Evolutionary conservation across 2,113 vertebrate species (phyloP).

Genomic region (Cepphus grylle): DNA sequence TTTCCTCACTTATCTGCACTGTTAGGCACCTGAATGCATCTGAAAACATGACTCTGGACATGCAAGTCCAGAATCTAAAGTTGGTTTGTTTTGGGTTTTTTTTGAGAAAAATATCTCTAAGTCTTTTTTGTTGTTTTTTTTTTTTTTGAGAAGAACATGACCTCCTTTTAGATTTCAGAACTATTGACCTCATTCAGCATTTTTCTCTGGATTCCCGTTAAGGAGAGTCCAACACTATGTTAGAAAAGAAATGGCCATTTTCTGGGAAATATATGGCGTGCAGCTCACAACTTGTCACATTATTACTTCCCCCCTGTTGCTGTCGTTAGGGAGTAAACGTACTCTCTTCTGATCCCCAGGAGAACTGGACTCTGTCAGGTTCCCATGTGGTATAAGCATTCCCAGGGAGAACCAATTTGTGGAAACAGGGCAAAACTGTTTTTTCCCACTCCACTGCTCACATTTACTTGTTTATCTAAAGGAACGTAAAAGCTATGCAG

Average conservation of each 20-base stretch:
- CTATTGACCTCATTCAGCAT: background rate
- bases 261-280: background rate
- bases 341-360: background rate
- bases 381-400: background rate
- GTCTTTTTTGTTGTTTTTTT: background rate
- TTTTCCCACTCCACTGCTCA: background rate
- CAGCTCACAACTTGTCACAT: accelerated
- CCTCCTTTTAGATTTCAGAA: background rate
- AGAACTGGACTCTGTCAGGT: background rate
- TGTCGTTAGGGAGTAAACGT: accelerated
- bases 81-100: too few relatives aligned
- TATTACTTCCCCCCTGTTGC: background rate
- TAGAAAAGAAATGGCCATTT: background rate
- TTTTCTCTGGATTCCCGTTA: background rate
- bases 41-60: background rate
- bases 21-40: background rate
- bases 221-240: background rate
- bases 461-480: background rate
- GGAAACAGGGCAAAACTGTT: background rate
- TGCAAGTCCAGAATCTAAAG: background rate
- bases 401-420: background rate
- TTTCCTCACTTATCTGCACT: background rate
- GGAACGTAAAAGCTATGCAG: background rate
- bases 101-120: too few relatives aligned
- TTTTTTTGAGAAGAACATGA: background rate